Percentiles rank a stretch among this genome's conserved stretches.
Evolutionary conservation across 2,888 invertebrate species (phyloP).

Genomic region (Andrena bicolor): DNA sequence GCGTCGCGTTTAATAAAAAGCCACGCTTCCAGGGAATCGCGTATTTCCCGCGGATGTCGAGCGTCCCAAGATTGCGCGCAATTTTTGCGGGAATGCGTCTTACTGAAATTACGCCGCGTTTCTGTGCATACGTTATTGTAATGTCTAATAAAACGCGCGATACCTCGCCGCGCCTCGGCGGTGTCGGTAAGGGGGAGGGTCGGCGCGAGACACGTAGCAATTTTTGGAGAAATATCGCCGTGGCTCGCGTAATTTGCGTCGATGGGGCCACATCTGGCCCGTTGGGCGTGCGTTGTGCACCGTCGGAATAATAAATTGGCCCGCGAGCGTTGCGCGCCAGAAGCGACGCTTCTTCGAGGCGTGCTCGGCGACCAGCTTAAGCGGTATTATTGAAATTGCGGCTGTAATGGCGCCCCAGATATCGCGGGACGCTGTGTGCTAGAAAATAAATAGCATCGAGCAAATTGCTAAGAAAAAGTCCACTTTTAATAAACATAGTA

Average conservation of each 20-base stretch:
- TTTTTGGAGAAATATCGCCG: slow-evolving; percentile 59
- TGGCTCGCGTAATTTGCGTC: slow-evolving; percentile 55
- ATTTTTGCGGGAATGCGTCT: slow-evolving; percentile 45
- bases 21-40: background rate
- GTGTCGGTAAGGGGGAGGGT: background rate
- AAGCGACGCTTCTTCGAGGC: slow-evolving; percentile 51
- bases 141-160: slow-evolving; percentile 55
- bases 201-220: slow-evolving; percentile 24
- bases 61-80: slow-evolving; percentile 41
- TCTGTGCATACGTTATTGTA: slow-evolving; percentile 48
- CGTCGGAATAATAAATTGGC: slow-evolving; percentile 52
- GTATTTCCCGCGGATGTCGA: background rate
- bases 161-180: background rate
- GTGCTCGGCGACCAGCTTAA: slow-evolving; percentile 44
- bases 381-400: slow-evolving; percentile 61
- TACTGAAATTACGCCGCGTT: slow-evolving; percentile 43
- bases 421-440: slow-evolving; percentile 18
- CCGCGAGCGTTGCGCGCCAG: slow-evolving; percentile 38
- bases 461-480: background rate
- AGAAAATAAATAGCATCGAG: slow-evolving; percentile 8
- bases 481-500: background rate
- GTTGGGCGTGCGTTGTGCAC: slow-evolving; percentile 30
- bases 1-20: slow-evolving; percentile 43
- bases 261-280: slow-evolving; percentile 56
- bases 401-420: slow-evolving; percentile 53